Evolutionary conservation across 2,797 vertebrate genomes (phyloP), one percentile per base, ranked within the genome.

Genomic region (Chromobotia macracanthus): DNA sequence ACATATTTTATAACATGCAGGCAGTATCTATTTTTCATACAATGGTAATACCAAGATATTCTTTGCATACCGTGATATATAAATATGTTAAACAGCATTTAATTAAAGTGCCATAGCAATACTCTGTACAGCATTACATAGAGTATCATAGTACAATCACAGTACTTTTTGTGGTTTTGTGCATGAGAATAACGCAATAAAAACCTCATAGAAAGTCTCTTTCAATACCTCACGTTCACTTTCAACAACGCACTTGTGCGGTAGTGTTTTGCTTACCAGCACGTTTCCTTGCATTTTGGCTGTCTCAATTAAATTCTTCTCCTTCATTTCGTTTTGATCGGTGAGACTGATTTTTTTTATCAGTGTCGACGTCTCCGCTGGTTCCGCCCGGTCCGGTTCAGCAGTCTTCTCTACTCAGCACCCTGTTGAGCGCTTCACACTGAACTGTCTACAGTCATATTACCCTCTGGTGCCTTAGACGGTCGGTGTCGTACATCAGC

Each of bases 221-320:
- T 61, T 28, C 58, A 16, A 16, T 38, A 1, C 25, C 16, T 15
- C 56, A 13, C 23, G 5, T 25, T 61, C 15, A 61, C 58, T 61
- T 61, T 63, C 2, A 35, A 4, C 28, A 18, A 28, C 61, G 61
- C 61, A 63, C 25, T 31, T 23, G 16, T n/a, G 16, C 18, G 8
- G 9, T 35, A 63, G 35, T 10, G 28, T 65, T 74, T 70, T 0
- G 21, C 91, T 94, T 88, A 94, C 93, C 93, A 94, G 1, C 3
- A 94, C 65, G 88, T 98, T 97, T 6, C 97, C 97, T 88, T 99
- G 96, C 97, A 98, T 98, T 84, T 97, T 97, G 0, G 95, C 97
- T 0, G 97, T 98, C 90, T 98, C 97, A 23, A 99, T 98, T 88
- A 98, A 95, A 69, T 90, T 95, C 90, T 95, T 97, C 81, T 99